Conservation (phyloP, 2,113 vertebrate genomes). For the Actenoides lindsayi region DNA sequence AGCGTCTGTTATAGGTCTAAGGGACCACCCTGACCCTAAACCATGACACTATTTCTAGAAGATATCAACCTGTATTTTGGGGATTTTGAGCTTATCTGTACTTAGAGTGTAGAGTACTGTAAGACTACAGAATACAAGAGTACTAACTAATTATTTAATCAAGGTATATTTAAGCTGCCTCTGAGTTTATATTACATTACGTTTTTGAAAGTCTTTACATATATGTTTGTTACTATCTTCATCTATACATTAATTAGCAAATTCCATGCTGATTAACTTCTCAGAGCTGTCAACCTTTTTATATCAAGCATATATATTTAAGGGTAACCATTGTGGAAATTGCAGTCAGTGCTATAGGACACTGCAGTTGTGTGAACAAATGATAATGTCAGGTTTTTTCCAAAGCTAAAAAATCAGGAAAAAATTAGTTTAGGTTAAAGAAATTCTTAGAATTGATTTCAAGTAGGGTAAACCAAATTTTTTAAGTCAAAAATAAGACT, state of each 20-base stretch:
- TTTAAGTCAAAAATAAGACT: background rate
- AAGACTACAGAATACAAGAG: background rate
- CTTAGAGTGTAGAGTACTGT: background rate
- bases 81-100: background rate
- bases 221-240: background rate
- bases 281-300: background rate
- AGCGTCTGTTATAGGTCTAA: too few relatives aligned
- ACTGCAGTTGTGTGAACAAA: background rate
- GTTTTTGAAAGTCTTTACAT: background rate
- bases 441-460: background rate
- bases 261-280: background rate
- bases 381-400: background rate
- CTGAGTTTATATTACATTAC: background rate
- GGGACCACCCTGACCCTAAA: too few relatives aligned
- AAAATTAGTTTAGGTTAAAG: background rate
- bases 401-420: background rate
- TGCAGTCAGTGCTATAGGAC: background rate
- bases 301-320: background rate
- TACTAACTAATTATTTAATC: background rate
- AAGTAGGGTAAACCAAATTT: background rate
- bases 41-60: background rate
- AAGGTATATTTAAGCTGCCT: background rate
- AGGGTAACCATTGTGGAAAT: background rate
- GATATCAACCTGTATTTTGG: background rate
- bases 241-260: background rate